Percentiles rank a stretch among this genome's conserved stretches.
phyloP scores from a whole-genome alignment of 2,113 vertebrate genomes.

The Morphnarchus princeps region DNA sequence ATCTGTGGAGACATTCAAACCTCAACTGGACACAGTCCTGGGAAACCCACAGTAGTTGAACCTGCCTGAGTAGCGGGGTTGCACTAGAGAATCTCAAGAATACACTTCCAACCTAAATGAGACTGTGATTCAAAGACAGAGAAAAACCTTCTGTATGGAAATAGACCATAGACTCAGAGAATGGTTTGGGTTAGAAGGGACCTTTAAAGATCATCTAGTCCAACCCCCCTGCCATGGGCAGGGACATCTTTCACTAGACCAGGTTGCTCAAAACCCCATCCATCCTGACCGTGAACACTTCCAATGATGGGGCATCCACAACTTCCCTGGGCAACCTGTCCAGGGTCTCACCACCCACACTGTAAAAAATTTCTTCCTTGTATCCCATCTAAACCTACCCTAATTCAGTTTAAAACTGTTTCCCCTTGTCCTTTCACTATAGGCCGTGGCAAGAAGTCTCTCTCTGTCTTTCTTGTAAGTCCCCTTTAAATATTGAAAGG shows the following conservation, averaged over 20 bases:
- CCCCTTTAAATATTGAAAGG: not conserved
- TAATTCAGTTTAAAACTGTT: not conserved
- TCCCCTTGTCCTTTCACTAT: not conserved
- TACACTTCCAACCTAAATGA: not conserved
- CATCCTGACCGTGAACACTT: not conserved
- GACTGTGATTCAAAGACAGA: not conserved
- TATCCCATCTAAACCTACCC: not conserved
- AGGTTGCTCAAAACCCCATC: not conserved
- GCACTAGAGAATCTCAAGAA: not conserved
- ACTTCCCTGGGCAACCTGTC: not conserved
- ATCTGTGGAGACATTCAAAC: not conserved
- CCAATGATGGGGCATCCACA: not conserved
- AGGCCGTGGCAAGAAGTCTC: not conserved
- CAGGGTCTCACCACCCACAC: not conserved
- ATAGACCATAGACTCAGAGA: not conserved
- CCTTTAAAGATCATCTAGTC: not conserved
- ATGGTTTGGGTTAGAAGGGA: not conserved
- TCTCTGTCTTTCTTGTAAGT: not conserved
- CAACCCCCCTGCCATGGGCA: not conserved
- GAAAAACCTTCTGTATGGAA: not conserved
- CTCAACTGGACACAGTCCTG: not conserved
- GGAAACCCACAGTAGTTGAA: not conserved
- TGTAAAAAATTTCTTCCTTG: not conserved
- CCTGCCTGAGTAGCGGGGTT: rapidly evolving
- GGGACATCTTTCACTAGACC: not conserved